Evolutionary conservation across 2,113 vertebrate genomes (phyloP), one percentile per base, ranked within the genome.

Genomic region (Albula glossodonta): DNA sequence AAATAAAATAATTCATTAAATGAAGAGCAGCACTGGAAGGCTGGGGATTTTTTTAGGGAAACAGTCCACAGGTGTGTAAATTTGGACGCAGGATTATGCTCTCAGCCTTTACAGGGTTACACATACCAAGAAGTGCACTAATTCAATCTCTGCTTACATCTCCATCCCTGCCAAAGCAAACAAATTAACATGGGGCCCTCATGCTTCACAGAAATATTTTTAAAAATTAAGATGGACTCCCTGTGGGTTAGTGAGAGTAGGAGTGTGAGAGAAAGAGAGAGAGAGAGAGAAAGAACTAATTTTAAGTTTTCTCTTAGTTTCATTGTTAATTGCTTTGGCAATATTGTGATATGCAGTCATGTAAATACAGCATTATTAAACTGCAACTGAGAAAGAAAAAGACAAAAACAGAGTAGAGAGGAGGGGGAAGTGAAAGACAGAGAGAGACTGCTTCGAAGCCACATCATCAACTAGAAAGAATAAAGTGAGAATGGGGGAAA

Each of bases 341-440:
- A 41, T 41, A 41, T 41, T 41, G 31, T 41, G 31, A 41, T 41
- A 41, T 41, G 31, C 31, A 41, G 31, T 41, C 31, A 41, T 41
- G 31, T 41, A 41, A 41, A 41, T 41, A 41, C 0, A 41, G 31
- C 31, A 41, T 41, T 41, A 41, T 41, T 41, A 41, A 41, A 41
- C 31, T 41, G 31, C 31, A 83, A 87, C 84, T 78, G 77, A 85
- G 66, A 17, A 78, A 83, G 57, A 87, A 25, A 85, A 25, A 41
- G 80, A 84, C 6, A 83, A 52, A 52, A 49, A 77, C 11, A 22
- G 13, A 82, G 56, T 25, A 15, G 51, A n/a, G 83, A 31, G 49
- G 49, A 57, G 12, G 60, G 80, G 83, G n/a, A 57, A 48, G 41
- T 25, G 12, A 41, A 4, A 85, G 74, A 63, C 9, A 50, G 78